Evolutionary conservation across 2,888 invertebrate species (phyloP), one percentile per base, ranked within the genome.

Genomic region (Embidobia sp.): DNA sequence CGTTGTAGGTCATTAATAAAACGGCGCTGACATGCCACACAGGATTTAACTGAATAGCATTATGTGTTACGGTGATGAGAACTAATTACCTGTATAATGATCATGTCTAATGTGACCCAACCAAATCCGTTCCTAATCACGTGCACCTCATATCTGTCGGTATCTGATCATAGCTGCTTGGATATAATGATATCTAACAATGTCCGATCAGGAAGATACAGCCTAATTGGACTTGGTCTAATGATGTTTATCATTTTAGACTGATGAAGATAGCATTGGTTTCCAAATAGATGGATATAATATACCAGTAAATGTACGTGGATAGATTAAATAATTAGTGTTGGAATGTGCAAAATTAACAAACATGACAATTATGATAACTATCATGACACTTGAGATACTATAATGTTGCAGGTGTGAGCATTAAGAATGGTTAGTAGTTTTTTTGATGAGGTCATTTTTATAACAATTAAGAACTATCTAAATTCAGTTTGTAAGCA

Each of bases 201-300:
- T 35, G 44, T 53, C 16, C 4, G 44, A 66, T 55, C 44, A 16
- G 31, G 44, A 33, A 29, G 66, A 53, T 66, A 66, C 27, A 26
- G 44, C 44, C 53, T 66, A 53, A 66, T 44, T 55, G 51, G 53
- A 53, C 27, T 27, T 7, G 16, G 13, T 33, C 26, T 44, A 55
- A 67, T 18, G 66, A 67, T 67, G 27, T 67, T 37, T 55, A 67
- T 55, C 46, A 27, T 22, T 67, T 4, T 29, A 26, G 3, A 11
- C 13, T 10, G 37, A 35, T 46, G 26, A 51, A 66, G 18, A 31
- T 53, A 29, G 46, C 46, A 37, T 2, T 16, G 19, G n/a, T 11
- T 67, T 46, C 29, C 27, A 29, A 37, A 55, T 51, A 44, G 15
- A 27, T 1, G 31, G 15, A 2, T 18, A n/a, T 26, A n/a, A 42